Base-by-base conservation (phyloP, 1,140 invertebrate genomes). In the Schlechtendalia chinensis region DNA sequence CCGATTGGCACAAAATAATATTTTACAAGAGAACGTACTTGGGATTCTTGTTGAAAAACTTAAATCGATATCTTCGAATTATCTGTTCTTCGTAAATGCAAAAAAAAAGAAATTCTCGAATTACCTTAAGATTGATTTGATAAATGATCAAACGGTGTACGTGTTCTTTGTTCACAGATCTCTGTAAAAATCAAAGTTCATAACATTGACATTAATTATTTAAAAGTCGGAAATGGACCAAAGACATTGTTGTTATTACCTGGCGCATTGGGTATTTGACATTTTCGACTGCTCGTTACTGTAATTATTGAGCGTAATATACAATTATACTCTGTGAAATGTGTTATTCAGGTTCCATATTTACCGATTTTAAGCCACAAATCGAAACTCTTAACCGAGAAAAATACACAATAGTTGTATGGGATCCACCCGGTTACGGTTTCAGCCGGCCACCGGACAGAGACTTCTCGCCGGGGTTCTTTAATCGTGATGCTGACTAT, bases 401-500 rank as follows among this genome's bases (percentile, higher is more conserved):
- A 0, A 90, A 92, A 82, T 91, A 94, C 81, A 93, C 91, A 12
- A 83, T 96, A 16, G 87, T 96, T n/a, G 91, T 89, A 0, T 94
- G 93, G 92, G 94, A 96, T 87, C 94, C 94, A 6, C 93, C 93
- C 4, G 94, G 95, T 1, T 96, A 95, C 88, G 94, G 94, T 12
- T 90, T 90, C 80, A 95, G 93, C 83, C 89, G 91, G 82, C 94
- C 94, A 10, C 93, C 94, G 4, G 86, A 91, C 29, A 88, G 92
- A 82, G 87, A 90, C 24, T 96, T 93, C 85, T 86, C 89, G 0
- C 82, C 87, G 10, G 87, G 93, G 82, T 95, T 94, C 85, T 92
- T 90, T 82, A 87, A 91, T 61, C 89, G 88, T 83, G 95, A 97
- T 88, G 94, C 94, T 22, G 86, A 89, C 63, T 85, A 86, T 77